Conservation (phyloP, 2,113 vertebrate genomes). For the Aldabrachelys gigantea region DNA sequence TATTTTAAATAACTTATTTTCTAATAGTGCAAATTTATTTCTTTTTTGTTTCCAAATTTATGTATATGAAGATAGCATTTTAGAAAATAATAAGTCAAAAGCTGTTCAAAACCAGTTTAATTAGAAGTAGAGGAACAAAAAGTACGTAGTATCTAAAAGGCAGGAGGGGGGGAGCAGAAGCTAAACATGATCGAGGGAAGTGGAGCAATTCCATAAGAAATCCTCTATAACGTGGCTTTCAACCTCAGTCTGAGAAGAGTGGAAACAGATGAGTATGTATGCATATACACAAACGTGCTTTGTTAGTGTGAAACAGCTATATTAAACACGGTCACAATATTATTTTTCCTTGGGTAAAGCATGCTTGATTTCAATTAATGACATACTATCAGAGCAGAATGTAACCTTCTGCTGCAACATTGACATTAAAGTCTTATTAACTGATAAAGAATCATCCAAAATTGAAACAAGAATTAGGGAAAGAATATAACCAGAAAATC, state of each 20-base stretch:
- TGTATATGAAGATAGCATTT: neutral
- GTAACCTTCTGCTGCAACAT: neutral
- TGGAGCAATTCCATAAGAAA: neutral
- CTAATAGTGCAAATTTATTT: neutral
- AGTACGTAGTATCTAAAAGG: neutral
- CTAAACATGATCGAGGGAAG: neutral
- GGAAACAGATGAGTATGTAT: neutral
- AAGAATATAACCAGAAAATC: neutral
- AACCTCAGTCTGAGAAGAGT: neutral
- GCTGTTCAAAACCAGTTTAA: neutral
- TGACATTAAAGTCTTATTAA: neutral
- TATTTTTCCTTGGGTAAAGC: neutral
- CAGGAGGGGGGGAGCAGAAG: accelerated
- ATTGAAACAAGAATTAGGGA: neutral
- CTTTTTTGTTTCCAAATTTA: neutral
- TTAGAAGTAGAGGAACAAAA: neutral
- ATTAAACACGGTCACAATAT: neutral
- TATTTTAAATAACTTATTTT: neutral
- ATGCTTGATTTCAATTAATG: neutral
- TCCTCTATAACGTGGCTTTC: neutral
- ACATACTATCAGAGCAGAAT: neutral
- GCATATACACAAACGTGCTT: neutral
- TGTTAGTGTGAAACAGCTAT: neutral
- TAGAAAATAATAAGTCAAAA: neutral
- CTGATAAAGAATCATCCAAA: neutral